Evolutionary conservation across 2,888 invertebrate genomes (phyloP), one percentile per base, ranked within the genome.

Genomic region (Nineta flava): DNA sequence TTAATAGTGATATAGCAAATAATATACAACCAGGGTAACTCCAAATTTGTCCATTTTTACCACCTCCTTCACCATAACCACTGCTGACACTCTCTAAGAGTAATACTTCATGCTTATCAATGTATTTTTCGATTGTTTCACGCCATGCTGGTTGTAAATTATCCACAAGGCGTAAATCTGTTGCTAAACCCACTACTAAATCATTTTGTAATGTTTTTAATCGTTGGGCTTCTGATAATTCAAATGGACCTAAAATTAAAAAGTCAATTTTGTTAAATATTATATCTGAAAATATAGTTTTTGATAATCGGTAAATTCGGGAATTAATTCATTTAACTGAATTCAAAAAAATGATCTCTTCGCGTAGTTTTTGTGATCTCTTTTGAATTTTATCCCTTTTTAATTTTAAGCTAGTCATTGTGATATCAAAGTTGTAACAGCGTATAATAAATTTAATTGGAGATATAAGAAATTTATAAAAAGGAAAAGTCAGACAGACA

Each of bases 1-100:
- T 82, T 61, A 83, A 71, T 9, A 82, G 70, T n/a, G 81, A 79
- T 38, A 83, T 69, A 9, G 76, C 73, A 59, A 83, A 82, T 17
- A 83, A 68, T 46, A 81, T 68, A 40, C 80, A 81, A 12, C 83
- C 83, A 0, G 81, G 72, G 55, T 79, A 73, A 17, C 79, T 74
- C 83, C 82, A 83, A 52, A 79, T 77, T 52, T 70, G 72, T 2
- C 80, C 81, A 0, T 70, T 69, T 1, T 70, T 70, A 5, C 61
- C 58, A 6, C 61, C 58, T 9, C 72, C 71, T 58, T 73, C 74
- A 1, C 72, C 74, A 54, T 73, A 75, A 4, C 75, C 75, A 9
- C 70, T 67, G 53, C 67, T 71, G 1, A 75, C 71, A 0, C 74
- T 69, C 52, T 75, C 71, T 2, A 81, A 66, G 5, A 82, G 66